These are phyloP conservation scores for Ploceus nigricollis DNA, from an alignment of 2,113 vertebrate genomes.

Conservation along the genomic window DNA sequence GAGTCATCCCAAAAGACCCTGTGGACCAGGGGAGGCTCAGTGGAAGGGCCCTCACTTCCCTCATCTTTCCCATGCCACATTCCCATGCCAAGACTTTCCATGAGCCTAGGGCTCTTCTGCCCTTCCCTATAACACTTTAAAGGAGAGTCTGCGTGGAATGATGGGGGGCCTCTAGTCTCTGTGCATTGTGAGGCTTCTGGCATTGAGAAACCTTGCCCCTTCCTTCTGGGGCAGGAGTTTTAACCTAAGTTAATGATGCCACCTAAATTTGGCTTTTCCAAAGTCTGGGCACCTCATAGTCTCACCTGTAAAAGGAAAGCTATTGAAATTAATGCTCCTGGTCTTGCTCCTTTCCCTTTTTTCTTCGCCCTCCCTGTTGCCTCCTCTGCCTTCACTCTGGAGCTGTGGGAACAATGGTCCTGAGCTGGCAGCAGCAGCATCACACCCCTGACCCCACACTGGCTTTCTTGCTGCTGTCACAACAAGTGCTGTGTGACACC, in stretches of 20 bases:
- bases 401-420: background rate
- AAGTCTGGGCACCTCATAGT: background rate
- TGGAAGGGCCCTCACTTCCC: background rate
- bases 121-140: background rate
- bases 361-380: accelerated
- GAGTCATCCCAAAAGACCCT: background rate
- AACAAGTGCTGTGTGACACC: accelerated
- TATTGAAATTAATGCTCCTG: background rate
- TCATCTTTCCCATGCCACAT: accelerated
- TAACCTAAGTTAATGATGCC: background rate
- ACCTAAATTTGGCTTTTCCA: background rate
- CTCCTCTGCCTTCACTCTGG: background rate
- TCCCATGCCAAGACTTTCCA: background rate
- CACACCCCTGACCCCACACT: accelerated
- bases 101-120: background rate
- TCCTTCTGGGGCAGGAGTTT: background rate
- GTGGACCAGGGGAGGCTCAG: background rate
- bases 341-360: background rate
- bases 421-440: background rate
- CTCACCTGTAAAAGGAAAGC: background rate
- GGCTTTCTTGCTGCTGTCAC: accelerated
- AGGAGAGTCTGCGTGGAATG: background rate
- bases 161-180: background rate
- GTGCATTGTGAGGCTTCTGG: background rate
- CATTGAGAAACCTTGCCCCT: background rate